Evolutionary conservation across 2,113 vertebrate genomes (phyloP).

Genomic region (Chroicocephalus ridibundus): DNA sequence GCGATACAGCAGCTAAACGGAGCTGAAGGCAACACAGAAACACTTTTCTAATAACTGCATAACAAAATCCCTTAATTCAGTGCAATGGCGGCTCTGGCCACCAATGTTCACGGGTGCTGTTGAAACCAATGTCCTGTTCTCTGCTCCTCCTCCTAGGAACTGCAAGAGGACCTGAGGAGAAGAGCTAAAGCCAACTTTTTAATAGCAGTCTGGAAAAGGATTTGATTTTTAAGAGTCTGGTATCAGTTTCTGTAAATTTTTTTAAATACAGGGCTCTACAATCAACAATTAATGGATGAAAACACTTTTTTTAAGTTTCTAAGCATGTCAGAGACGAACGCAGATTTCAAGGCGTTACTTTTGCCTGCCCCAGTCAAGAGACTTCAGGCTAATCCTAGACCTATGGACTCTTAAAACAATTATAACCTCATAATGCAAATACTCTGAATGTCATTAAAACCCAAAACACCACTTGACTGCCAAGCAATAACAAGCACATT

Average conservation of each 20-base stretch:
- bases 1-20: not conserved
- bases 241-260: not conserved
- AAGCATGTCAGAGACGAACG: not conserved
- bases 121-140: not conserved
- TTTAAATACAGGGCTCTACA: not conserved
- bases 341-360: not conserved
- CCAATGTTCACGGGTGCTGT: not conserved
- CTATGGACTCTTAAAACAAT: not conserved
- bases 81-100: not conserved
- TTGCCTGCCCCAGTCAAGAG: not conserved
- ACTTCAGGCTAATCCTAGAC: not conserved
- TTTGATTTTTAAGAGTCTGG: not conserved
- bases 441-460: conserved; percentile 33
- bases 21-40: not conserved
- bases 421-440: not conserved
- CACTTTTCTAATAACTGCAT: not conserved
- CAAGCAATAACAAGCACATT: conserved; percentile 14
- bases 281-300: not conserved
- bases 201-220: not conserved
- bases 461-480: conserved; percentile 37
- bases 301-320: not conserved
- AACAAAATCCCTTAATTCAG: not conserved
- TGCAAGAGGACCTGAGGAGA: not conserved
- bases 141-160: not conserved
- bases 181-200: not conserved